A percentile compares a stretch with the other conserved stretches of the same genome.
Evolutionary conservation across 2,888 invertebrate genomes (phyloP).

Genomic region (Stenichneumon culpator): DNA sequence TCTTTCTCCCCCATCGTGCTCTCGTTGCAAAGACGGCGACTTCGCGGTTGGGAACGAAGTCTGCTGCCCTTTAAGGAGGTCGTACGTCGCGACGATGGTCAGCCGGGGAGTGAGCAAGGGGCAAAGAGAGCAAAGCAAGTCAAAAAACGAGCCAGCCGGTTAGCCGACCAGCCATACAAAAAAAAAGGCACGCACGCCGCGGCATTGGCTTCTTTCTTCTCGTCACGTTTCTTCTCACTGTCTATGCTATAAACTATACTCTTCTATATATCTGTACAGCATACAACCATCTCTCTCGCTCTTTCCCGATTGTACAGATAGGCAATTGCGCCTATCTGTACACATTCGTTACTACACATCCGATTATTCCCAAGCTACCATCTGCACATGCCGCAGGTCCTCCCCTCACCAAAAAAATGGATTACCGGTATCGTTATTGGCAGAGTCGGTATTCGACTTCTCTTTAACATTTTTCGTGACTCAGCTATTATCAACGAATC

Average conservation of each 20-base stretch:
- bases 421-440: too few species aligned
- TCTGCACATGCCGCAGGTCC: background rate
- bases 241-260: background rate
- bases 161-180: slow-evolving; percentile 45
- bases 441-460: too few species aligned
- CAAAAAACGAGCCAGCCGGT: slow-evolving; percentile 36
- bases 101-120: slow-evolving; percentile 29
- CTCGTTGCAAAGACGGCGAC: background rate
- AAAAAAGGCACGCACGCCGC: slow-evolving; percentile 64
- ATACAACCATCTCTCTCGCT: slow-evolving; percentile 11
- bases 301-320: slow-evolving; percentile 53
- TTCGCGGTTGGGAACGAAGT: slow-evolving; percentile 24
- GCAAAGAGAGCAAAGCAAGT: slow-evolving; percentile 29
- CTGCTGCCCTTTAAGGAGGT: slow-evolving; percentile 46
- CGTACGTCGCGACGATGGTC: slow-evolving; percentile 35
- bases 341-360: background rate
- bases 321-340: background rate
- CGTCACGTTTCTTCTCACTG: slow-evolving; percentile 34
- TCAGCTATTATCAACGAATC: too few species aligned
- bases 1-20: background rate
- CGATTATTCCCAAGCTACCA: background rate
- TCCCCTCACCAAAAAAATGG: background rate
- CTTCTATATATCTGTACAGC: background rate
- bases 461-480: too few species aligned
- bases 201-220: slow-evolving; percentile 46